Conservation (phyloP, 2,797 vertebrate genomes). For the Borostomias antarcticus region DNA sequence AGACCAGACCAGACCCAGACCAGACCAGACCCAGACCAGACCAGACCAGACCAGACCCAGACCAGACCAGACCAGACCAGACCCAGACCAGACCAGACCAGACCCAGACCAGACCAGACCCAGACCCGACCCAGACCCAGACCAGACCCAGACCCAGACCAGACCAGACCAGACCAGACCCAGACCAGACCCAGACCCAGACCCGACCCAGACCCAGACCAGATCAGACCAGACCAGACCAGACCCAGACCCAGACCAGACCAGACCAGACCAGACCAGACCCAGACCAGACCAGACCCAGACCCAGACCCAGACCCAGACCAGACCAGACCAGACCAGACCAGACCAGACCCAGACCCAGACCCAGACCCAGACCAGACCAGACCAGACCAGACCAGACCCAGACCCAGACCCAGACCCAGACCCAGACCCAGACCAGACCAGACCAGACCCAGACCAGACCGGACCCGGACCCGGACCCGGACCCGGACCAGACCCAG, state of each 20-base stretch:
- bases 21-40: no score
- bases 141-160: conserved; percentile 39
- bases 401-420: conserved; percentile 50
- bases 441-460: conserved; percentile 51
- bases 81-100: conserved; percentile 50
- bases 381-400: conserved; percentile 50
- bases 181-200: no score
- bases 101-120: conserved; percentile 51
- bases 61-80: conserved; percentile 45
- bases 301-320: conserved; percentile 53
- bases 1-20: no score
- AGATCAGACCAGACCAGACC: conserved; percentile 50
- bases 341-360: no score
- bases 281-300: conserved; percentile 49
- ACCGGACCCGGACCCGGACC: no score
- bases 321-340: no score
- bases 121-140: conserved; percentile 55
- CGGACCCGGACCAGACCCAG: no score
- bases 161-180: conserved; percentile 48
- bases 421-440: conserved; percentile 54
- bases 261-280: conserved; percentile 50
- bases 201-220: conserved; percentile 52
- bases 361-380: conserved; percentile 45
- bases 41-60: no score
- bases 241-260: conserved; percentile 49